phyloP scores from a whole-genome alignment of 2,113 vertebrate species.

The Sitta europaea region DNA sequence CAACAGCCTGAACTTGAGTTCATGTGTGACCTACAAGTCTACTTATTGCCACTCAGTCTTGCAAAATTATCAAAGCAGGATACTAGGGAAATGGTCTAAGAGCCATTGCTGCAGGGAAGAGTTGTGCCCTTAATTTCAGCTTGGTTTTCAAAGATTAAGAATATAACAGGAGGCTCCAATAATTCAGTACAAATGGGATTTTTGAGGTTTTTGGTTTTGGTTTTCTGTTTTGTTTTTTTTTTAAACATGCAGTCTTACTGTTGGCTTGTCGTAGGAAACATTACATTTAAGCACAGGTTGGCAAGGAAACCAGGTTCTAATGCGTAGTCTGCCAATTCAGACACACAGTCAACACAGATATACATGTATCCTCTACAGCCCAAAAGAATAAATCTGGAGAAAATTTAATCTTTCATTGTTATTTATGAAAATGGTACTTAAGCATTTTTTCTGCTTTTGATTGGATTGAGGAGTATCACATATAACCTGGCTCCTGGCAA shows the following conservation, averaged over 20 bases:
- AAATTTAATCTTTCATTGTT: not conserved
- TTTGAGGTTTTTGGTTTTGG: not conserved
- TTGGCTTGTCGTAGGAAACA: slow-evolving; percentile 33
- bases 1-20: not conserved
- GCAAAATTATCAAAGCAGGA: not conserved
- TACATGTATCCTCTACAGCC: not conserved
- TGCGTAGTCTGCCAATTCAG: not conserved
- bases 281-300: slow-evolving; percentile 8
- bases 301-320: slow-evolving; percentile 34
- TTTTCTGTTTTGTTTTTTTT: too few relatives aligned
- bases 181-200: not conserved
- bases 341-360: not conserved
- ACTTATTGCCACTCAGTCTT: not conserved
- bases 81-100: not conserved
- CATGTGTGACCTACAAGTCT: not conserved
- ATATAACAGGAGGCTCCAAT: not conserved
- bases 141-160: not conserved
- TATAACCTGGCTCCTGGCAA: not conserved
- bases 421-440: not conserved
- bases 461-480: not conserved
- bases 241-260: not conserved
- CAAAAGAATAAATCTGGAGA: not conserved
- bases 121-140: not conserved
- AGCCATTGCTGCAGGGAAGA: not conserved
- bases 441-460: not conserved